Percentiles rank a stretch among this genome's conserved stretches.
These are phyloP conservation scores for Myiotriccus ornatus DNA, from an alignment of 2,797 vertebrate genomes.

Conservation along the genomic window DNA sequence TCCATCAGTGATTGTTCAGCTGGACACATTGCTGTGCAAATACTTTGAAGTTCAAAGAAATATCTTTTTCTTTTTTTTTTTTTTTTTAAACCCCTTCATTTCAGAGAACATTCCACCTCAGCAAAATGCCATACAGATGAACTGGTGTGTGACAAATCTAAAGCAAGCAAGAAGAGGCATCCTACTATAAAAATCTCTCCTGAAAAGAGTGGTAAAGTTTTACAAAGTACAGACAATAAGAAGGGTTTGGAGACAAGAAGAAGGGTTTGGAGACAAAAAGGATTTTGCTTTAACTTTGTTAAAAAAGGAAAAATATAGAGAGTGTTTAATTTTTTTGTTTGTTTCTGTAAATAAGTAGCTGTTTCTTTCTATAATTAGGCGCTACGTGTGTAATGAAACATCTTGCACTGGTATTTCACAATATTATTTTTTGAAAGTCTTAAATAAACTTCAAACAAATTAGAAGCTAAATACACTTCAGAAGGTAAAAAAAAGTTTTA, in stretches of 20 bases:
- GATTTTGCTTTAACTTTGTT: background rate
- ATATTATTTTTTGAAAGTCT: background rate
- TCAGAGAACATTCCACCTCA: background rate
- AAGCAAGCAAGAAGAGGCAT: background rate
- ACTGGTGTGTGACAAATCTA: background rate
- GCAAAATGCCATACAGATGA: background rate
- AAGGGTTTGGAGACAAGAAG: background rate
- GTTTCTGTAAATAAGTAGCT: background rate
- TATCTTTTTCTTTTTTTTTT: background rate
- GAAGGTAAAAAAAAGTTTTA: background rate
- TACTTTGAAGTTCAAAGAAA: background rate
- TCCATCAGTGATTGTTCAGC: background rate
- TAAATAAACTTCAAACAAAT: background rate
- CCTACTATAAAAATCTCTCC: background rate
- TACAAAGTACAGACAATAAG: background rate
- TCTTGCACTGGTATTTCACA: background rate
- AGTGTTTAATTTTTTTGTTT: background rate
- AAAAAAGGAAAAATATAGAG: background rate
- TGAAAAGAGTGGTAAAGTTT: background rate
- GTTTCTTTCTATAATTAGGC: background rate
- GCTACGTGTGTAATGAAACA: background rate
- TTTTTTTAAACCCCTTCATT: background rate
- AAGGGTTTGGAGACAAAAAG: background rate
- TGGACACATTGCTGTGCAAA: background rate
- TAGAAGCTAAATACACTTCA: background rate